Conservation (phyloP, 2,888 invertebrate species). For the Agonopterix arenella region DNA sequence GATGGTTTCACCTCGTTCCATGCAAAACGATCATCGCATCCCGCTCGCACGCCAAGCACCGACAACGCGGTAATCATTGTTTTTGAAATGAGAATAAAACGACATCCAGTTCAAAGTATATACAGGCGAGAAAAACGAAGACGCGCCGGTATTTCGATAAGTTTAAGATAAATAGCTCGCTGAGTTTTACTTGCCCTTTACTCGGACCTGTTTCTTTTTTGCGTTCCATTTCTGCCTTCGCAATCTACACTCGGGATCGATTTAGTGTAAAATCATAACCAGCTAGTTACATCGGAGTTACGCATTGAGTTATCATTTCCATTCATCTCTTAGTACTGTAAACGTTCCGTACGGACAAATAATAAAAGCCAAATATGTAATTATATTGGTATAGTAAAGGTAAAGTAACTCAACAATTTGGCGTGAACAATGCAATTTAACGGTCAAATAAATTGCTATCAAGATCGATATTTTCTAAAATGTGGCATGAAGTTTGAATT, state of each 20-base stretch:
- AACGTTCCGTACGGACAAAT: neutral
- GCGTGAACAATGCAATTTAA: conserved; percentile 4
- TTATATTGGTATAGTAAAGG: no score
- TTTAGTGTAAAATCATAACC: conserved; percentile 41
- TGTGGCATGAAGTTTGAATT: neutral
- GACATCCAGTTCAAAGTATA: conserved; percentile 56
- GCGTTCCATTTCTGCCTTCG: conserved; percentile 38
- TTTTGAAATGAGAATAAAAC: conserved; percentile 64
- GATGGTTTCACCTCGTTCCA: conserved; percentile 67
- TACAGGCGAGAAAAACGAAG: conserved; percentile 56
- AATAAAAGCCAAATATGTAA: neutral
- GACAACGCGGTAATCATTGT: conserved; percentile 67
- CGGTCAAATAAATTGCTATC: neutral
- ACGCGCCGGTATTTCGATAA: conserved; percentile 63
- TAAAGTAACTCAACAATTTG: neutral
- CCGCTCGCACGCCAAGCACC: conserved; percentile 56
- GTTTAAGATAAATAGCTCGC: conserved; percentile 70
- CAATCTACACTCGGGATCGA: conserved; percentile 45
- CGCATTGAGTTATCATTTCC: conserved; percentile 14
- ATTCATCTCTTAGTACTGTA: neutral
- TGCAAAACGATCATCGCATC: conserved; percentile 67
- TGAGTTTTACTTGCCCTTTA: conserved; percentile 57
- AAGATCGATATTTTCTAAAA: neutral
- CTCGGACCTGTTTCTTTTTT: conserved; percentile 32
- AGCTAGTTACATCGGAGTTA: conserved; percentile 30